Percentiles rank a stretch among this genome's conserved stretches.
Evolutionary conservation across 1,140 invertebrate genomes (phyloP).

Genomic region (Ceratosolen fusciceps): DNA sequence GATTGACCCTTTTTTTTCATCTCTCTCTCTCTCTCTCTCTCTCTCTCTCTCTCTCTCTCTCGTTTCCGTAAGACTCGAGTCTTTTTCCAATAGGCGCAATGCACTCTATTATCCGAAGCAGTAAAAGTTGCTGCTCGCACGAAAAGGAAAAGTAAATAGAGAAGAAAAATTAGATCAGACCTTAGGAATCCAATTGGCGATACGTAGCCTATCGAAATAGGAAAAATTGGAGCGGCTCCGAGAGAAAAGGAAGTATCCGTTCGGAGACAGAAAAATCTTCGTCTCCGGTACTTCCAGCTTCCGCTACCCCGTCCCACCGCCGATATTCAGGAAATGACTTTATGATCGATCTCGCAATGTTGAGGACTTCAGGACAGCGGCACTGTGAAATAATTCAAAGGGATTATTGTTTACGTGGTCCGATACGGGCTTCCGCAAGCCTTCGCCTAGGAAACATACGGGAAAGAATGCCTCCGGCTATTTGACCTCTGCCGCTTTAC

Average conservation of each 20-base stretch:
- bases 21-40: no score
- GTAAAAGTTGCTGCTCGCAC: background rate
- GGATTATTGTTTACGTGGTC: background rate
- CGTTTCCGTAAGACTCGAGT: background rate
- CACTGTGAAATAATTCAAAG: background rate
- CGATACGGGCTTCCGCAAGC: background rate
- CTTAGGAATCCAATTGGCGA: background rate
- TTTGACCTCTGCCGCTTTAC: background rate
- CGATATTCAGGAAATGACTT: constrained; percentile 2
- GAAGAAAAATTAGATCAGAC: background rate
- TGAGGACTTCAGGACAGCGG: background rate
- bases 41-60: no score
- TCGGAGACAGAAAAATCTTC: background rate
- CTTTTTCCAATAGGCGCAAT: background rate
- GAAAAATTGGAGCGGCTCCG: background rate
- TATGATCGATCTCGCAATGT: background rate
- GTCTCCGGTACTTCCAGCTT: background rate
- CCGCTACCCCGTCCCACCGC: background rate
- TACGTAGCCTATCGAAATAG: background rate
- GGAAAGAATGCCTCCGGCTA: background rate
- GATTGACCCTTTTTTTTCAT: background rate
- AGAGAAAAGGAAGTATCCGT: background rate
- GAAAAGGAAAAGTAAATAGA: background rate
- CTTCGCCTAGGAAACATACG: background rate
- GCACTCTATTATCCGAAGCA: background rate